phyloP scores from a whole-genome alignment of 2,797 vertebrate genomes.

The Hozukius guyotensis region DNA sequence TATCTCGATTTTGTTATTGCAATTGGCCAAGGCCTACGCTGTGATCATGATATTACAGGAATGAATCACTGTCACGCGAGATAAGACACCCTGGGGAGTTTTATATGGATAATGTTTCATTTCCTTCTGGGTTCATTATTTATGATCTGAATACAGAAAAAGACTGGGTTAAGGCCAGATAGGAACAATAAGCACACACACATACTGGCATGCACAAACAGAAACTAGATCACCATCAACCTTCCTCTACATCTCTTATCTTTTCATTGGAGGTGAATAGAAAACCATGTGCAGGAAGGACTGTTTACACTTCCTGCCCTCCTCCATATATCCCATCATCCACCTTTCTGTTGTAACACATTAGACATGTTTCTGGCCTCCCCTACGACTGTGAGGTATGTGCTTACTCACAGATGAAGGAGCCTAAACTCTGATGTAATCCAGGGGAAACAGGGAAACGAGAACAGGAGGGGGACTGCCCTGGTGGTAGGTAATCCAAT shows the following conservation, averaged over 20 bases:
- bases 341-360: conserved; percentile 46
- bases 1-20: conserved; percentile 55
- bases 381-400: conserved; percentile 69
- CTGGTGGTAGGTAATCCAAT: conserved; percentile 79
- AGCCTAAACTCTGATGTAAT: conserved; percentile 82
- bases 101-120: conserved; percentile 68
- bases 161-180: conserved; percentile 50
- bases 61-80: conserved; percentile 66
- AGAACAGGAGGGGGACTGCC: conserved; percentile 41
- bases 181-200: conserved; percentile 50
- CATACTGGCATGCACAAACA: conserved; percentile 47
- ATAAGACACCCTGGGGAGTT: conserved; percentile 68
- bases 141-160: conserved; percentile 62
- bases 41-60: conserved; percentile 65
- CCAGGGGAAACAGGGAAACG: conserved; percentile 55
- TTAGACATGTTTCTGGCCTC: conserved; percentile 53
- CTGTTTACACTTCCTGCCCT: conserved; percentile 63
- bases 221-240: conserved; percentile 55
- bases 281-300: conserved; percentile 58
- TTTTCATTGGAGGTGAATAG: conserved; percentile 40
- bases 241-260: conserved; percentile 43
- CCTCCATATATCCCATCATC: conserved; percentile 51
- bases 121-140: conserved; percentile 68
- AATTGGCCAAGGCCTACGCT: conserved; percentile 57
- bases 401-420: conserved; percentile 77